Conservation (phyloP, 1,140 invertebrate species). For the Fopius arisanus region DNA sequence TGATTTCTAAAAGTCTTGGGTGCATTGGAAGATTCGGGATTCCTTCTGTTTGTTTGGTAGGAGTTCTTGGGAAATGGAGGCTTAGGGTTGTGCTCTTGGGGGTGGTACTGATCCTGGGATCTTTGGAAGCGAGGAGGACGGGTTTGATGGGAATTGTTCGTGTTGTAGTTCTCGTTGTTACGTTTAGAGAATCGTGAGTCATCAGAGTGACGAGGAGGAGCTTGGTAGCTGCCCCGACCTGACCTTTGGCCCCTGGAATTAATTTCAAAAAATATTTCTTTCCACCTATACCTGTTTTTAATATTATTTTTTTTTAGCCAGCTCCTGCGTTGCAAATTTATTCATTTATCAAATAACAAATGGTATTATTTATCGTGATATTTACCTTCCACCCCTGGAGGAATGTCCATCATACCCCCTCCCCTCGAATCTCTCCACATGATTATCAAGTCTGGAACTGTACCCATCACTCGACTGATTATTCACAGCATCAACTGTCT, state of each 20-base stretch:
- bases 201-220: slow-evolving; percentile 50
- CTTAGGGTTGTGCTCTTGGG: slow-evolving; percentile 28
- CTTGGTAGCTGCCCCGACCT: slow-evolving; percentile 47
- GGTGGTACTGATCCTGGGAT: slow-evolving; percentile 47
- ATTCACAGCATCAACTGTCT: slow-evolving; percentile 42
- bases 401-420: slow-evolving; percentile 43
- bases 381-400: slow-evolving; percentile 50
- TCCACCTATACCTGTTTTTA: too few species aligned
- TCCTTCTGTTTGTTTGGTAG: not conserved
- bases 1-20: not conserved
- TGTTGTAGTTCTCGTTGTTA: slow-evolving; percentile 31
- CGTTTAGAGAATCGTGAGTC: slow-evolving; percentile 45
- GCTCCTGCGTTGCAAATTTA: too few species aligned
- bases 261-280: slow-evolving; percentile 27
- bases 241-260: slow-evolving; percentile 40
- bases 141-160: slow-evolving; percentile 42
- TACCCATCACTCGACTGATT: slow-evolving; percentile 22
- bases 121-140: slow-evolving; percentile 61
- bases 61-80: not conserved
- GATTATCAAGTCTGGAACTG: slow-evolving; percentile 45
- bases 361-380: not conserved
- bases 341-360: not conserved
- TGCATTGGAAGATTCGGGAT: not conserved
- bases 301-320: too few species aligned
- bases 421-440: slow-evolving; percentile 46